Base-by-base conservation (phyloP, 2,113 vertebrate species). In the Brevimyrus niger region DNA sequence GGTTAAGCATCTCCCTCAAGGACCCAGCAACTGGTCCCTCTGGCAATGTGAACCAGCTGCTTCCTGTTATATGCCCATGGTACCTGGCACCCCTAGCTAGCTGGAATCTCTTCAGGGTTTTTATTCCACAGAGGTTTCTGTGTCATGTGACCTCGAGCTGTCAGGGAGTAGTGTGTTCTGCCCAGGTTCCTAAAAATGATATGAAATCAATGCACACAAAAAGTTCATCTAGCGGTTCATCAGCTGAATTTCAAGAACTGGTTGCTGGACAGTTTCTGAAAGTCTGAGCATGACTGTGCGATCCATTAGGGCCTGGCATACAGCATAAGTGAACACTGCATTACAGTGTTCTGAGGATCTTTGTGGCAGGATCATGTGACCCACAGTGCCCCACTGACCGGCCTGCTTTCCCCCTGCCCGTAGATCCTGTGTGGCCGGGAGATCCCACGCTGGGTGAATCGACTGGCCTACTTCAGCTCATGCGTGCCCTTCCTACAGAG, bases 381-480 rank as follows among this genome's bases (percentile, higher is more conserved):
- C 10, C 44, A n/a, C n/a, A 3, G n/a, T 10, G n/a, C 58, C 23
- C 58, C 58, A 69, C 61, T 69, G 61, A 69, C 82, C n/a, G 23
- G 23, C 44, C 23, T 23, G 35, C 42, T 13, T 84, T 46, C 44
- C 82, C 35, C 42, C 31, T 19, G 35, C 35, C 73, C 35, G 1
- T 42, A 99, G 98, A 98, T 99, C 93, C 96, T 99, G 48, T 99
- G 98, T 89, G 98, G 98, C 91, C 97, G 98, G 90, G 98, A 99
- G 95, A 98, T 98, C 94, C 98, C 98, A 69, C 98, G 98, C 92
- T 99, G 98, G 98, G 98, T 99, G 90, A 99, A 99, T 94, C 96
- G 98, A 42, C 97, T 99, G 89, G 98, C 98, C 93, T 99, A 99
- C 96, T 99, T 99, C 97, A 99, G 98, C 95, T 99, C 98, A 90